Evolutionary conservation across 2,797 vertebrate species (phyloP), one percentile per base, ranked within the genome.

Genomic region (Pyrrhura leucotis): DNA sequence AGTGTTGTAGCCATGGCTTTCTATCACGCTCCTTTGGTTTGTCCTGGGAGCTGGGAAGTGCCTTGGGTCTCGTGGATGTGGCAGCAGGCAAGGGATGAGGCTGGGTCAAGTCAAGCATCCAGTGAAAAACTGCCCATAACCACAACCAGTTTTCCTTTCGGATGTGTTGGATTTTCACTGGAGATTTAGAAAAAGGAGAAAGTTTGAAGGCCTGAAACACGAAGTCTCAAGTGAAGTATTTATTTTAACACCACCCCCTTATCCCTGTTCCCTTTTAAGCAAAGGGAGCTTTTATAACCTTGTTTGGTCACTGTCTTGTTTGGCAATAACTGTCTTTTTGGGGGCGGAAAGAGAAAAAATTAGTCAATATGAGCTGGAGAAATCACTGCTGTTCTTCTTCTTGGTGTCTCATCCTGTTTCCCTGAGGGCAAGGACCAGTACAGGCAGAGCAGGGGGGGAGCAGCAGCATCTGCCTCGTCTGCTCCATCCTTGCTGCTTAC

Each of bases 341-440:
- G 80, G 73, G 69, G 75, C 0, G 10, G 88, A 72, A 85, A 54
- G 69, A 67, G 56, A 53, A 90, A 92, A 91, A 88, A 94, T 91
- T 80, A 93, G 79, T 72, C 73, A 95, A 94, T 95, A 95, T 90
- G 45, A 50, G 45, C 85, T 73, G 73, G 33, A 69, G 73, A 95
- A 96, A 95, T 93, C 93, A 59, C 40, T 77, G 85, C 61, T 83
- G 89, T 95, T 93, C 79, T 92, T 96, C 88, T 94, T 96, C 65
- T 74, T 7, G 1, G 6, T 44, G 76, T 82, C 85, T 88, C 68
- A 47, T 67, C 35, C 78, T 0, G 0, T 31, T 81, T 91, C 79
- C 58, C 88, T 4, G 19, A 81, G 83, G 90, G 80, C 44, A 31
- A 47, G 86, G 80, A 18, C 18, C n/a, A 48, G 86, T 72, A 42